phyloP scores from a whole-genome alignment of 2,888 invertebrate species.

The Pandemis heparana region DNA sequence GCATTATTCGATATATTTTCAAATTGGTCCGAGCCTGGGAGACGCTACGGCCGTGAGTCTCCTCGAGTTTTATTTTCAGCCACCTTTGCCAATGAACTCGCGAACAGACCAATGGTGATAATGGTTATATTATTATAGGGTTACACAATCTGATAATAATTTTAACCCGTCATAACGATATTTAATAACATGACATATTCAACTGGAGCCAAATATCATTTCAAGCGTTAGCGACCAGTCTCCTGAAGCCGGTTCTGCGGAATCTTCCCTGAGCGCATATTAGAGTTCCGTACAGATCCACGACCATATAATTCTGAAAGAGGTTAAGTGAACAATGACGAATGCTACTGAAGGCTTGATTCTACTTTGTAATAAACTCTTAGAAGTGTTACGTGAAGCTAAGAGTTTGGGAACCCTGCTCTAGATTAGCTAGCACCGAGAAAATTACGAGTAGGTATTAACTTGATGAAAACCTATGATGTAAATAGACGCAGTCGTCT shows the following conservation, averaged over 20 bases:
- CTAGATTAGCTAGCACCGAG: not conserved
- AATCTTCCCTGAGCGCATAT: too few relatives aligned
- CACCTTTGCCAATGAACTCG: constrained; percentile 61
- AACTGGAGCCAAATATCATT: not conserved
- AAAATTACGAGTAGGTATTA: not conserved
- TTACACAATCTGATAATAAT: constrained; percentile 26
- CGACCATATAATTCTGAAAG: too few relatives aligned
- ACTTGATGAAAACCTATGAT: not conserved
- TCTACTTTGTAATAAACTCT: too few relatives aligned
- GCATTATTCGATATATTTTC: constrained; percentile 38
- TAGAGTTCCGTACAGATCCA: too few relatives aligned
- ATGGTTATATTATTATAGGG: constrained; percentile 24
- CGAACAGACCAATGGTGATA: constrained; percentile 26
- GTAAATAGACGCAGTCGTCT: not conserved
- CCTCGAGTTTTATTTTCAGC: constrained; percentile 64
- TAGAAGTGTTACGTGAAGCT: too few relatives aligned
- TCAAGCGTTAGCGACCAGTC: not conserved
- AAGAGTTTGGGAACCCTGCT: too few relatives aligned
- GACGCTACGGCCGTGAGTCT: constrained; percentile 53
- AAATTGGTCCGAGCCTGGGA: constrained; percentile 46
- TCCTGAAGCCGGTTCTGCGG: too few relatives aligned
- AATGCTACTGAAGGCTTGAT: too few relatives aligned
- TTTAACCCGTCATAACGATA: not conserved
- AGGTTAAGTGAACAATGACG: too few relatives aligned
- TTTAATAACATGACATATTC: not conserved